Base-by-base conservation (phyloP, 2,888 invertebrate genomes). In the Macrophya annulata region DNA sequence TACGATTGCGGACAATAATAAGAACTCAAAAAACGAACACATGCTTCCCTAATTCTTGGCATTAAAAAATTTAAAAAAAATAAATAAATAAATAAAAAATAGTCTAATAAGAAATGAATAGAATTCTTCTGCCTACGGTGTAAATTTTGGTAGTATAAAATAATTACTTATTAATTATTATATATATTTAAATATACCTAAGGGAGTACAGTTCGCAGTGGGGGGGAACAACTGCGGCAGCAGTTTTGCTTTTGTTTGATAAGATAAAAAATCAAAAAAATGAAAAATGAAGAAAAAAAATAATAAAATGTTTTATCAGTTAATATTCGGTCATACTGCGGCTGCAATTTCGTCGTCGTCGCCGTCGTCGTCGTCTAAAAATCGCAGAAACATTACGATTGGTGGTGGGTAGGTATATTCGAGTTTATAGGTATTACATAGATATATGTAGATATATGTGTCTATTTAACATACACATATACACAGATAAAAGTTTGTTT, bases 291-390 rank as follows among this genome's bases (percentile, higher is more conserved):
- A 43, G 43, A 43, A 5, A 55, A 55, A 55, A 1, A n/a, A 55
- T n/a, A n/a, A n/a, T n/a, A 55, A 55, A 55, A 17, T 55, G n/a
- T n/a, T 55, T 55, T 55, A 55, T 55, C 55, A n/a, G 55, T 55
- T 55, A n/a, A 55, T 55, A 55, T 55, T 55, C n/a, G 55, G n/a
- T 55, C 3, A 31, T 31, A 3, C 31, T 55, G 55, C n/a, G 17
- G 55, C 55, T 55, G 51, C 51, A 51, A 51, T 51, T 55, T 55
- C 51, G 51, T 1, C 17, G 55, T 31, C 55, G 17, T 17, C 3
- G 12, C 17, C 17, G 17, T 55, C n/a, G n/a, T 51, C 31, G 31
- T 31, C 31, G 31, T 31, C 31, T 31, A 31, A 31, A 31, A 17
- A 51, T 17, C 51, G 51, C 51, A 15, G 15, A 51, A 55, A 6